These are phyloP conservation scores for Mythimna impura DNA, from an alignment of 2,888 invertebrate genomes.

Conservation along the genomic window DNA sequence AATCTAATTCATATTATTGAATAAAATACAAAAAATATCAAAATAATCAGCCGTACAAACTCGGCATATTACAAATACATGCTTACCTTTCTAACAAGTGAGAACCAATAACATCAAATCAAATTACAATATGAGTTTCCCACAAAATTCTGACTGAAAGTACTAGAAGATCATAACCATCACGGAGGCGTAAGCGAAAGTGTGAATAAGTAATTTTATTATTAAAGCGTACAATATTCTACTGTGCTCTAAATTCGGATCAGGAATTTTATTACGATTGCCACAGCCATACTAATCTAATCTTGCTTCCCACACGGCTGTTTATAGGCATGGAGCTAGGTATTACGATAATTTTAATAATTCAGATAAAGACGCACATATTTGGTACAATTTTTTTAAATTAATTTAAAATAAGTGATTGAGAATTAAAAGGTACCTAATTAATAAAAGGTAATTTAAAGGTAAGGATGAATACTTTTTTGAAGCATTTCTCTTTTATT, in stretches of 20 bases:
- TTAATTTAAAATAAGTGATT: background rate
- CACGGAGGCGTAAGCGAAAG: slow-evolving; percentile 43
- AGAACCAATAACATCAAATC: slow-evolving; percentile 35
- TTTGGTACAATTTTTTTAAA: slow-evolving; percentile 11
- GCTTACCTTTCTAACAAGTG: slow-evolving; percentile 11
- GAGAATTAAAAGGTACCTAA: background rate
- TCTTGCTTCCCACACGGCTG: slow-evolving; percentile 57
- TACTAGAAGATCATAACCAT: slow-evolving; percentile 52
- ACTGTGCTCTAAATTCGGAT: slow-evolving; percentile 66
- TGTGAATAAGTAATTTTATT: slow-evolving; percentile 47
- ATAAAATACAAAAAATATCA: background rate
- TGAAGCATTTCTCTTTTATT: background rate
- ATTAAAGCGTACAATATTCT: slow-evolving; percentile 54
- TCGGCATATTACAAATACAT: slow-evolving; percentile 14
- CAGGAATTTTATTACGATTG: slow-evolving; percentile 59
- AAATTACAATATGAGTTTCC: slow-evolving; percentile 39
- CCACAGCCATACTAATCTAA: slow-evolving; percentile 54
- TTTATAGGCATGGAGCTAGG: slow-evolving; percentile 32
- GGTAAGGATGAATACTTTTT: no score
- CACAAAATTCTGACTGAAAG: slow-evolving; percentile 40
- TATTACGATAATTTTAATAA: slow-evolving; percentile 40
- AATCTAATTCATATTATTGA: background rate
- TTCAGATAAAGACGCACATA: slow-evolving; percentile 22
- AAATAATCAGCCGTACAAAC: background rate
- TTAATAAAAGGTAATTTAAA: no score